Conservation (phyloP, 2,113 vertebrate genomes). For the Rhinoderma darwinii region DNA sequence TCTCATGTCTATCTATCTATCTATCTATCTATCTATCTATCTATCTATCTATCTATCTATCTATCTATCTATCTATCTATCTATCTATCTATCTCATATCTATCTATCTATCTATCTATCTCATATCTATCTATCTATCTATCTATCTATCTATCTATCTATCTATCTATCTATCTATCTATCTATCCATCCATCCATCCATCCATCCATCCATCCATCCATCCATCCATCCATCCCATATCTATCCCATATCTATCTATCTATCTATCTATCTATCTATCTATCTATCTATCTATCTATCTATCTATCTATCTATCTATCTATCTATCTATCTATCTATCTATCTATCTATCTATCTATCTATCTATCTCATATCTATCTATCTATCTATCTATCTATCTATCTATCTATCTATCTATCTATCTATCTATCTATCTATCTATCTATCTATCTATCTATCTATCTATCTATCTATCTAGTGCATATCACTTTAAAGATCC, state of each 20-base stretch:
- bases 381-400: slow-evolving; percentile 1
- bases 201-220: no score
- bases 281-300: not conserved
- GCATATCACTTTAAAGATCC: not conserved
- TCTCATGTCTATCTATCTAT: not conserved
- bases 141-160: not conserved
- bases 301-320: not conserved
- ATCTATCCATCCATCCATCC: no score
- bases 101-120: not conserved
- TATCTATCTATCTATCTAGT: not conserved
- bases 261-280: not conserved
- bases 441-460: not conserved
- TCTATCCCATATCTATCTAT: not conserved
- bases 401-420: slow-evolving; percentile 5
- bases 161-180: not conserved
- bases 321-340: not conserved
- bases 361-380: not conserved
- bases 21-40: not conserved
- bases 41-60: not conserved
- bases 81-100: not conserved
- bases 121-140: not conserved
- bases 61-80: not conserved
- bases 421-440: slow-evolving; percentile 12
- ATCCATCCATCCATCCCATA: no score
- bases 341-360: not conserved